Evolutionary conservation across 1,140 invertebrate species (phyloP), one percentile per base, ranked within the genome.

Genomic region (Leguminivora glycinivorella): DNA sequence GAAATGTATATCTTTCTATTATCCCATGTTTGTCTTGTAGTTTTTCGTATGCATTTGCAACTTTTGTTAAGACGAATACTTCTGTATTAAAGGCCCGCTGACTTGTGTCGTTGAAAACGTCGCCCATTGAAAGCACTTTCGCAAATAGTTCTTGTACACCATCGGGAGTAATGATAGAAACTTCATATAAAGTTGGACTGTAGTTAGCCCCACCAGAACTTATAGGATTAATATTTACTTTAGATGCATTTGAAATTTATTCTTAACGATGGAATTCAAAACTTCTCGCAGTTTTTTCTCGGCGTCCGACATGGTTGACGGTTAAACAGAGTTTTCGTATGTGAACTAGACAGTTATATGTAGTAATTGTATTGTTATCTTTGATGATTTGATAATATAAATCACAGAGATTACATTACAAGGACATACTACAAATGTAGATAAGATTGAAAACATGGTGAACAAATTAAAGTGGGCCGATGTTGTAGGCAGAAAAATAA

Each of bases 131-230:
- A 1, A 81, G 81, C 0, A 88, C 81, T 80, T 90, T 90, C 0
- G 82, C 85, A 67, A 89, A 89, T 0, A 89, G 69, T 19, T 88
- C 78, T 4, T 87, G 31, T n/a, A 78, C 70, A 9, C 80, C 79
- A 52, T 71, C 67, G 0, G 75, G 68, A 1, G 75, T 72, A 2
- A 69, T 71, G 1, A 85, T 72, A 0, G 71, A 75, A 0, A 76
- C 34, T 6, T 72, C 52, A 47, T 74, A 85, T 3, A 88, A 38
- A 0, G 75, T 63, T 1, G 86, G 80, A 2, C 83, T 84, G 56
- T 83, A 88, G 60, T 87, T 87, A 0, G 77, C 81, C 1, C 84
- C 86, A 5, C 71, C 78, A 6, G 63, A 77, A 3, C 26, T 72
- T 9, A 74, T 66, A 7, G 47, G 34, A 9, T 67, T 70, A 6